Conservation (phyloP, 2,797 vertebrate genomes). For the Gobionotothen gibberifrons region DNA sequence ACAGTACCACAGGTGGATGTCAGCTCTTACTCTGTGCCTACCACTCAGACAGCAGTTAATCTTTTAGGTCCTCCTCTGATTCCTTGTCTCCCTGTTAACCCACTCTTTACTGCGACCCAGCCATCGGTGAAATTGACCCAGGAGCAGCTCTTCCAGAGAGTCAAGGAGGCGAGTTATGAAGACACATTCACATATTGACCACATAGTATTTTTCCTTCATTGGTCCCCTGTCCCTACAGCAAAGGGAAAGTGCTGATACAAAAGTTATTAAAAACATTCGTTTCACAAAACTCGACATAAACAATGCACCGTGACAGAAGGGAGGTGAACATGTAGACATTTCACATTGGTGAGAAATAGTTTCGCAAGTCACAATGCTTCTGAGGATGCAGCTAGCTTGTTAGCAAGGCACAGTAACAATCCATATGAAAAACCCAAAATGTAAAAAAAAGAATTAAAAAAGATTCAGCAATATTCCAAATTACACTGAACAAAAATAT, state of each 20-base stretch:
- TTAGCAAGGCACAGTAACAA: background rate
- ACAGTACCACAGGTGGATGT: background rate
- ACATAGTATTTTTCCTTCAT: background rate
- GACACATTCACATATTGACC: background rate
- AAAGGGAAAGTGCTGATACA: too few relatives aligned
- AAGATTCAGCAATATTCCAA: too few relatives aligned
- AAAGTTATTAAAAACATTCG: too few relatives aligned
- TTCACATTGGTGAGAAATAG: background rate
- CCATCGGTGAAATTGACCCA: constrained; percentile 55
- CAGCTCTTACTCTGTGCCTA: background rate
- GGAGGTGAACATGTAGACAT: background rate
- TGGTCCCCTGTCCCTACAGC: too few relatives aligned
- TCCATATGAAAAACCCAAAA: background rate
- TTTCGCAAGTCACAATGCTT: background rate
- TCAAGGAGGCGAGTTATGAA: constrained; percentile 66
- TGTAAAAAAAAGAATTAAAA: background rate
- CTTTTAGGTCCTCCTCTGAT: constrained; percentile 23
- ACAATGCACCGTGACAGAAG: background rate
- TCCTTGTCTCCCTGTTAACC: constrained; percentile 2
- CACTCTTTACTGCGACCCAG: background rate
- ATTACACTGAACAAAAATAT: too few relatives aligned
- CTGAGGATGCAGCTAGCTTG: background rate
- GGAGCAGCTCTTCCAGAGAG: constrained; percentile 67
- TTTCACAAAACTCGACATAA: background rate
- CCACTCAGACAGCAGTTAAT: background rate